Base-by-base conservation (phyloP, 2,797 vertebrate species). In the Myotis vivesi region DNA sequence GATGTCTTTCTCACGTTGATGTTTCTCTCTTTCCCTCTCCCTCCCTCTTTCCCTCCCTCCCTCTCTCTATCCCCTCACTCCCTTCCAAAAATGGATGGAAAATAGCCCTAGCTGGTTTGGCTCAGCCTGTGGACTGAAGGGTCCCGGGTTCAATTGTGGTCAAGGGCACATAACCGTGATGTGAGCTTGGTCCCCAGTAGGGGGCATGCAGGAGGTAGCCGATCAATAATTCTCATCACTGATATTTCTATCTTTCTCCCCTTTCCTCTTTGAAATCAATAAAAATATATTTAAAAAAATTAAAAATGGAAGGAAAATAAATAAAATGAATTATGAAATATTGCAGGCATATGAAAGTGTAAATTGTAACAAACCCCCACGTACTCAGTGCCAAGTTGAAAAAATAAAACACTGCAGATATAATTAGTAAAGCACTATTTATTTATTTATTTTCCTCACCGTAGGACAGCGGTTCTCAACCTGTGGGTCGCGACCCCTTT, bases 271-370 rank as follows among this genome's bases (percentile, higher is more conserved):
- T 36, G n/a, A 64, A n/a, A 17, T 17, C 62, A 64, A 64, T 64
- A 64, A 8, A n/a, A n/a, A 64, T 17, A 17, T n/a, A 64, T 64
- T 64, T 9, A 17, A 68, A 62, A 62, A 62, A 62, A 62, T 62
- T 62, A 30, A 30, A 62, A 62, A 62, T 62, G 28, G 59, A 59
- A 59, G 25, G 25, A 62, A 62, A 62, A 62, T 62, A 53, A 53
- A 53, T 53, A 89, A 94, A 69, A 23, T 89, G 66, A 57, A 46
- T 79, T 85, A 33, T 73, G 49, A 89, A 72, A 82, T 83, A 82
- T 46, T 38, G 5, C 9, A 85, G 6, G 12, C 2, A 77, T 86
- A 51, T 86, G 30, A 44, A 82, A 87, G 23, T 71, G 62, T 49
- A 66, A 79, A 46, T 79, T 87, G 19, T 83, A 55, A 38, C 51